A percentile compares a stretch with the other conserved stretches of the same genome.
Conservation (phyloP, 2,113 vertebrate species). For the Microcebus murinus region DNA sequence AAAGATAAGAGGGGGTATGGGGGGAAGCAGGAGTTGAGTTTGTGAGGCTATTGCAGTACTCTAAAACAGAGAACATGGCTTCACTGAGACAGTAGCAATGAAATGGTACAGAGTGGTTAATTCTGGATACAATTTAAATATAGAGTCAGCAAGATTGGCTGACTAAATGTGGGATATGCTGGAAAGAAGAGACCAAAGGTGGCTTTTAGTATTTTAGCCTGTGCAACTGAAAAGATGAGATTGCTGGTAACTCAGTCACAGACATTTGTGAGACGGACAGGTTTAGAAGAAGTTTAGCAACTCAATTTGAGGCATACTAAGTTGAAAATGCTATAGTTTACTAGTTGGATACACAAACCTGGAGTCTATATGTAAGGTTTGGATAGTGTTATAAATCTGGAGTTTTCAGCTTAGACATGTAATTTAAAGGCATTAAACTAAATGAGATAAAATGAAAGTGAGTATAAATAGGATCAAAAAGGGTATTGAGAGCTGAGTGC, state of each 20-base stretch:
- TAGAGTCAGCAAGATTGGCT: neutral
- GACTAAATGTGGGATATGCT: neutral
- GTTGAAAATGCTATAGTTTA: neutral
- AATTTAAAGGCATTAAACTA: neutral
- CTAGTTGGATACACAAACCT: neutral
- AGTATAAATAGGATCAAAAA: neutral
- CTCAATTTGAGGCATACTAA: neutral
- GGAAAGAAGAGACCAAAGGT: neutral
- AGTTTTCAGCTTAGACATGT: neutral
- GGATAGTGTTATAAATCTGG: neutral
- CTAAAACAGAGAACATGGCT: neutral
- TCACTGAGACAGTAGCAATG: neutral
- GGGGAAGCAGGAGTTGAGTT: neutral
- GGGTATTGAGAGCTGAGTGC: neutral
- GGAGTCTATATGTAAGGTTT: neutral
- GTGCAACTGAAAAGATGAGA: neutral
- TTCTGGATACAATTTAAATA: neutral
- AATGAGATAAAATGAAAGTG: neutral
- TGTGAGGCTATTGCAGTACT: neutral
- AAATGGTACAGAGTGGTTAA: neutral
- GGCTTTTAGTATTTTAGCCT: neutral
- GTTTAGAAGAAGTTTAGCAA: neutral
- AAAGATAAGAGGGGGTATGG: neutral
- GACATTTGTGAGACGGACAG: neutral
- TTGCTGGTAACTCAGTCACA: neutral